Percentiles rank a stretch among this genome's conserved stretches.
phyloP scores from a whole-genome alignment of 2,113 vertebrate species.

The Phaethon lepturus region DNA sequence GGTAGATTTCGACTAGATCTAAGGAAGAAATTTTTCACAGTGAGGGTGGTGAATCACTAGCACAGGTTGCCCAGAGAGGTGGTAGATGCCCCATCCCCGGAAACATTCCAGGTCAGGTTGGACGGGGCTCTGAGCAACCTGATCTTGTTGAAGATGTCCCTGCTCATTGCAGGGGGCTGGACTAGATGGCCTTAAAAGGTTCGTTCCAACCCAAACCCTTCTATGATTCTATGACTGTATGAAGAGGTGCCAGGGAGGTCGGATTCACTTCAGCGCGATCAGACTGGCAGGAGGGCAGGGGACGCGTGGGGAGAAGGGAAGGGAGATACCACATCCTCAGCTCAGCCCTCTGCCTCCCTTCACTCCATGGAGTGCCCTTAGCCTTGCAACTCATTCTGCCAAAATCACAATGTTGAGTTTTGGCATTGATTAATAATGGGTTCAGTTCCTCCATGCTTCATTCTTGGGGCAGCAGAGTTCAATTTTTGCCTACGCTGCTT shows the following conservation, averaged over 20 bases:
- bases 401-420: not conserved
- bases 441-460: not conserved
- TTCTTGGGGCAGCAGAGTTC: not conserved
- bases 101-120: too few relatives aligned
- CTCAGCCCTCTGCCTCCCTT: not conserved
- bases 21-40: too few relatives aligned
- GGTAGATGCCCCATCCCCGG: too few relatives aligned
- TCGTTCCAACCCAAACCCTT: too few relatives aligned
- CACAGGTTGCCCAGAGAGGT: too few relatives aligned
- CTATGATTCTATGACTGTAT: too few relatives aligned
- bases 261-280: not conserved
- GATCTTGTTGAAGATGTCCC: too few relatives aligned
- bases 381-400: not conserved
- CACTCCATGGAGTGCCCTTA: fast-evolving
- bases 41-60: too few relatives aligned
- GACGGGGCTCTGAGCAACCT: too few relatives aligned
- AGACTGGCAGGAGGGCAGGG: not conserved
- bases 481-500: not conserved
- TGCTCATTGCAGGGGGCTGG: too few relatives aligned
- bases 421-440: not conserved
- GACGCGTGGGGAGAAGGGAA: not conserved
- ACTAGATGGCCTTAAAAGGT: too few relatives aligned
- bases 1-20: too few relatives aligned
- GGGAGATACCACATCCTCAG: not conserved
- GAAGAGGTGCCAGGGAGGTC: not conserved